Evolutionary conservation across 1,140 invertebrate genomes (phyloP).

Genomic region (Marisa cornuarietis): DNA sequence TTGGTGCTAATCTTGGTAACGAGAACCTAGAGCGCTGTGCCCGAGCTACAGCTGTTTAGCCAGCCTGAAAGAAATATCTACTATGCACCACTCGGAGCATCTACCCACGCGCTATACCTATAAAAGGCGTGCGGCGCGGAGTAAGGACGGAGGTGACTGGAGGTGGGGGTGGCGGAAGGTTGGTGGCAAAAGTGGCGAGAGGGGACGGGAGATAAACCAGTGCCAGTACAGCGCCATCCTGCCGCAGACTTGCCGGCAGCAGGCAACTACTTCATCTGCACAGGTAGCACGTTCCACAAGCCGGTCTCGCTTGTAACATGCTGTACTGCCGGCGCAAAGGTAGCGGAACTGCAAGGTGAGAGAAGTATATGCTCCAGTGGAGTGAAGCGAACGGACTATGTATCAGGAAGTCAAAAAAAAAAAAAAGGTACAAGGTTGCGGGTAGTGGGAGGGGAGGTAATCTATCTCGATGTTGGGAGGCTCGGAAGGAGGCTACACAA

Average conservation of each 20-base stretch:
- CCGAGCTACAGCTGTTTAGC: too few relatives aligned
- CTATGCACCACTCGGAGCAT: not conserved
- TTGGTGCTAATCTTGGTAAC: conserved; percentile 14
- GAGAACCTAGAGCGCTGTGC: not conserved
- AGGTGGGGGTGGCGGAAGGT: not conserved
- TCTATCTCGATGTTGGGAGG: not conserved
- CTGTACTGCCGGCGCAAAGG: too few relatives aligned
- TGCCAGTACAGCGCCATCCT: too few relatives aligned
- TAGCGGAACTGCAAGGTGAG: not conserved
- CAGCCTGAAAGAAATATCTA: too few relatives aligned
- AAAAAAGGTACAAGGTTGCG: not conserved
- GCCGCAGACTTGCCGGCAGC: too few relatives aligned
- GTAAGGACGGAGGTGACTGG: not conserved
- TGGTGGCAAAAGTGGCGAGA: not conserved
- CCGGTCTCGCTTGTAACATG: too few relatives aligned
- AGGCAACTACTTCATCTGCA: too few relatives aligned
- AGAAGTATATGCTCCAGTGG: not conserved
- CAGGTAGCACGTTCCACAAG: too few relatives aligned
- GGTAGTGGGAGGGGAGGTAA: not conserved
- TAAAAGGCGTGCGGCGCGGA: conserved; percentile 6
- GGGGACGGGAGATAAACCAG: too few relatives aligned
- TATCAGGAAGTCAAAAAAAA: not conserved
- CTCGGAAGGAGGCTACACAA: not conserved
- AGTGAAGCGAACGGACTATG: not conserved
- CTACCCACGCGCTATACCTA: conserved; percentile 20